phyloP scores from a whole-genome alignment of 2,888 invertebrate species.

The Homarus gammarus region DNA sequence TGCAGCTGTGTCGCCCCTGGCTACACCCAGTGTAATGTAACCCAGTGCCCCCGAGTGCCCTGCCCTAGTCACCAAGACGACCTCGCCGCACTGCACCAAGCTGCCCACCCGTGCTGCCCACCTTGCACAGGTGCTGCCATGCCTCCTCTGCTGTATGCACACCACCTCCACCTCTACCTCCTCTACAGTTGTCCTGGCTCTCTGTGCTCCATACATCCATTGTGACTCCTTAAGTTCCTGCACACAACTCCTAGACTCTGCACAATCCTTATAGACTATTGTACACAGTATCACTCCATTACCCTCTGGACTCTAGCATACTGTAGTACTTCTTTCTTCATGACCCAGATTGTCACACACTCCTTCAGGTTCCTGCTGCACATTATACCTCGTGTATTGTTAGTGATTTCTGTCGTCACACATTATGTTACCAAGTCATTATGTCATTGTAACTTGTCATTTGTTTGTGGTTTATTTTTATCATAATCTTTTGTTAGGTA shows the following conservation, averaged over 20 bases:
- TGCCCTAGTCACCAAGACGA: background rate
- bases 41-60: constrained; percentile 54
- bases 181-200: background rate
- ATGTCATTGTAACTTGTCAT: no score
- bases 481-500: no score
- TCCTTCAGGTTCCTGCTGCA: no score
- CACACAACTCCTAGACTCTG: background rate
- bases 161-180: background rate
- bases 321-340: no score
- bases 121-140: constrained; percentile 29
- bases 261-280: background rate
- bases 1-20: constrained; percentile 69
- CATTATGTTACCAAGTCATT: no score
- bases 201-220: background rate
- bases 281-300: no score
- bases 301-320: no score
- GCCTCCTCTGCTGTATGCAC: background rate
- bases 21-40: constrained; percentile 73
- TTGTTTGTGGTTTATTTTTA: no score
- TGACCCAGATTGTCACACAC: no score
- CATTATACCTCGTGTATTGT: no score
- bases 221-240: background rate
- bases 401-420: no score
- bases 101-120: constrained; percentile 29
- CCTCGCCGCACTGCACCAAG: background rate